phyloP scores from a whole-genome alignment of 2,113 vertebrate genomes.

The Octodon degus region DNA sequence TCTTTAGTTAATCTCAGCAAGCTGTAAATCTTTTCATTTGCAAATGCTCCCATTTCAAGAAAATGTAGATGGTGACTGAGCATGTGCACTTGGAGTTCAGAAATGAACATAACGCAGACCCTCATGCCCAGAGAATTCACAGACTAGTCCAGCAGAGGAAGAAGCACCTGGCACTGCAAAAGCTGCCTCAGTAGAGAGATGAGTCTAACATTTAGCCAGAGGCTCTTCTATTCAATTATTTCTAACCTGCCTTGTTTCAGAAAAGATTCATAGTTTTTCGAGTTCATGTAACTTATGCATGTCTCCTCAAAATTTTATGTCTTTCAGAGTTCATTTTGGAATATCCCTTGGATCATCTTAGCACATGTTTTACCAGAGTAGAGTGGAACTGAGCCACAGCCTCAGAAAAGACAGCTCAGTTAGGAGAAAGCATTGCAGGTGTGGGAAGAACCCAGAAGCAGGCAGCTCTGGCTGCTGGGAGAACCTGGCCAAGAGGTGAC shows the following conservation, averaged over 20 bases:
- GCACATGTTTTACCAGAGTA: neutral
- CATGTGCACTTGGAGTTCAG: neutral
- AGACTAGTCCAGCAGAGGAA: neutral
- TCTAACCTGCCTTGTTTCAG: constrained; percentile 31
- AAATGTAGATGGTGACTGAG: neutral
- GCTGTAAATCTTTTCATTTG: constrained; percentile 41
- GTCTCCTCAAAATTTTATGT: neutral
- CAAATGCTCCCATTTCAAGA: constrained; percentile 16
- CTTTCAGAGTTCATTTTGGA: neutral
- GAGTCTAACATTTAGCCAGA: constrained; percentile 24
- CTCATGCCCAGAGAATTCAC: neutral
- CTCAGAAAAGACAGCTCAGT: neutral
- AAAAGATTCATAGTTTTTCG: constrained; percentile 28
- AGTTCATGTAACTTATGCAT: neutral
- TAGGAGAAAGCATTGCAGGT: neutral
- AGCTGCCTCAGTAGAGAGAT: neutral
- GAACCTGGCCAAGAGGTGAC: neutral
- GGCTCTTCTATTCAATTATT: constrained; percentile 34
- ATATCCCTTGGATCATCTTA: neutral
- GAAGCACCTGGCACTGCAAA: neutral
- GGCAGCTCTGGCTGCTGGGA: neutral
- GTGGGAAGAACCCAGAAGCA: neutral
- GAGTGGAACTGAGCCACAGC: neutral
- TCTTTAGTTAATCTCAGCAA: constrained; percentile 40
- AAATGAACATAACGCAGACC: neutral